Conservation (phyloP, 2,113 vertebrate genomes). For the Dicentrarchus labrax region DNA sequence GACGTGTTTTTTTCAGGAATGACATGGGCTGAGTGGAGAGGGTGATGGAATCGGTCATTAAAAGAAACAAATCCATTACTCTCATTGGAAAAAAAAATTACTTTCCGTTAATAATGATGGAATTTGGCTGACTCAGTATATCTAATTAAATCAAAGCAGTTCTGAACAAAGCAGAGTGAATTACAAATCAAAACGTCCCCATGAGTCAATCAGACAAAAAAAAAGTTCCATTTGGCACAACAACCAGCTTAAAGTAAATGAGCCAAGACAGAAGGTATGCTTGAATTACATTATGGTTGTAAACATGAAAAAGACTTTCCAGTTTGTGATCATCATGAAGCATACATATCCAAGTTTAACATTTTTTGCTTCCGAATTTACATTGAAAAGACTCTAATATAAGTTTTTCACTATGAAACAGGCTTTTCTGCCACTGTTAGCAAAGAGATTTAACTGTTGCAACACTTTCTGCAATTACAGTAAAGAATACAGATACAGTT, state of each 20-base stretch:
- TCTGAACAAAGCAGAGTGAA: slow-evolving; percentile 18
- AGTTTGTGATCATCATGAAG: background rate
- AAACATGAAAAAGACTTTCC: slow-evolving; percentile 5
- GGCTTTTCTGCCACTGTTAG: background rate
- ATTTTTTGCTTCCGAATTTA: background rate
- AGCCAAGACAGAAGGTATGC: slow-evolving; percentile 8
- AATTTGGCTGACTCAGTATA: slow-evolving; percentile 16
- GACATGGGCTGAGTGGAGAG: slow-evolving; percentile 5
- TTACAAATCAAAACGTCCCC: slow-evolving; percentile 20
- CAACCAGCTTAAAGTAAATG: slow-evolving; percentile 15
- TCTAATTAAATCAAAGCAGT: slow-evolving; percentile 44
- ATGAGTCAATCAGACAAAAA: slow-evolving; percentile 10
- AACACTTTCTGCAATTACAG: slow-evolving; percentile 28
- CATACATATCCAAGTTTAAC: background rate
- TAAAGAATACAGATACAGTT: slow-evolving; percentile 49
- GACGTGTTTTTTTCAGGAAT: slow-evolving; percentile 5
- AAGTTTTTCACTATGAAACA: background rate
- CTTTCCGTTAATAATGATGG: slow-evolving; percentile 30
- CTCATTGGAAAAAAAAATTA: slow-evolving; percentile 20
- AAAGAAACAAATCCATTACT: slow-evolving; percentile 50
- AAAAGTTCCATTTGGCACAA: background rate
- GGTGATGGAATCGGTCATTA: slow-evolving; percentile 20
- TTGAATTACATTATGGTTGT: background rate
- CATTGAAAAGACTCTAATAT: background rate
- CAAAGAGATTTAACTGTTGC: background rate